Evolutionary conservation across 2,797 vertebrate species (phyloP), one percentile per base, ranked within the genome.

Genomic region (Pogoniulus pusillus): DNA sequence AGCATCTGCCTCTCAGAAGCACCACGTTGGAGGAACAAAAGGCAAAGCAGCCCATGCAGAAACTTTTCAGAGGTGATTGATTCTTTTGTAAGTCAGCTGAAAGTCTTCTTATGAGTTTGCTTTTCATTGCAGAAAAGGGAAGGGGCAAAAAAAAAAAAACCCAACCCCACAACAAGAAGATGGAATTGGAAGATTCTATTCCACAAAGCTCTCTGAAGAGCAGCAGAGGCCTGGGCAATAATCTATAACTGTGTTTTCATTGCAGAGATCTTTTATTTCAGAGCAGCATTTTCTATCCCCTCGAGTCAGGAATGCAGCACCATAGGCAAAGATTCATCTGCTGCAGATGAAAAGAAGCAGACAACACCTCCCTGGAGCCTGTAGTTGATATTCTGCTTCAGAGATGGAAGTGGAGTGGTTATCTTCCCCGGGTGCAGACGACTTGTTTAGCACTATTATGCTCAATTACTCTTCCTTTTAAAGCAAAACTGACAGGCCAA

Each of bases 191-290:
- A 93, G 88, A 92, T 94, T 91, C 63, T 90, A 72, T 94, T 96
- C 79, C 91, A 93, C 93, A 93, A 96, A 96, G 53, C 82, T 24
- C 79, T 93, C 91, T 69, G 78, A 90, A 93, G 94, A 95, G 59
- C 66, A 93, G 60, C 82, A 70, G 55, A 79, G 75, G 87, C 77
- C 89, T 82, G 17, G 53, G 89, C 86, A 96, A 95, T 95, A 96
- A 95, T 93, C 79, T 94, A 82, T 89, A 93, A 95, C 82, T 82
- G 63, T 81, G 93, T 93, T 95, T 92, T 94, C 92, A 93, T 89
- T 93, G 89, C 90, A 93, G 90, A 92, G 93, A 83, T 84, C 87
- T 93, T 96, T 93, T 96, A 95, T 95, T 96, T 95, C 93, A 93
- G 92, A 89, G 83, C 70, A 95, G 37, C 76, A 85, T 94, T 95